Conservation (phyloP, 2,888 invertebrate species). For the Eilema griseolum region DNA sequence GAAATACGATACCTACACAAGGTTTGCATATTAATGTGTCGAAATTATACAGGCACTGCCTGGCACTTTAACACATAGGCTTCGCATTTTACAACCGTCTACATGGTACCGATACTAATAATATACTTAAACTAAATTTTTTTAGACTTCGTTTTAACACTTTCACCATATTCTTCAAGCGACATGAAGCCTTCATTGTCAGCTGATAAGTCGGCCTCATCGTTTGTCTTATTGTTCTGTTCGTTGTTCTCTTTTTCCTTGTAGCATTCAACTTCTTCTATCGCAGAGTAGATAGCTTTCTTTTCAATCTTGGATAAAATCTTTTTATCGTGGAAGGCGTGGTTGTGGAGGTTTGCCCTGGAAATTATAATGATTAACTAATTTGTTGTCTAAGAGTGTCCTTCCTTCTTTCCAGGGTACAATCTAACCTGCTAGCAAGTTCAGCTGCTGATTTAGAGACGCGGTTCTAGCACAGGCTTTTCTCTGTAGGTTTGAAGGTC, state of each 20-base stretch:
- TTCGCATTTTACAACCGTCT: not conserved
- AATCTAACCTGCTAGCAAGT: not conserved
- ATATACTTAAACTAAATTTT: not conserved
- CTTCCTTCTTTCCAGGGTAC: too few species aligned
- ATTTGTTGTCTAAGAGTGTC: not conserved
- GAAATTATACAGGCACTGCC: not conserved
- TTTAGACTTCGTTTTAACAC: slow-evolving; percentile 17
- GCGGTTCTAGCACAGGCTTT: not conserved
- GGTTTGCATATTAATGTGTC: not conserved
- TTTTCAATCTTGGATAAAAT: slow-evolving; percentile 80
- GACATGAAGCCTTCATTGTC: slow-evolving; percentile 38
- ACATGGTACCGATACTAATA: not conserved
- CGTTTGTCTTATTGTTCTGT: slow-evolving; percentile 21
- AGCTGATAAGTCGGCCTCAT: slow-evolving; percentile 33
- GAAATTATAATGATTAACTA: slow-evolving; percentile 8
- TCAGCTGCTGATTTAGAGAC: not conserved
- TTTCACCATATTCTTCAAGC: slow-evolving; percentile 35
- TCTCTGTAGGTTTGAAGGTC: not conserved
- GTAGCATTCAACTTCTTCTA: slow-evolving; percentile 66
- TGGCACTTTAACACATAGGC: not conserved
- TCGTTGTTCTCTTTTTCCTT: slow-evolving; percentile 59
- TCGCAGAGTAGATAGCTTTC: slow-evolving; percentile 75
- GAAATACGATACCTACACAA: not conserved
- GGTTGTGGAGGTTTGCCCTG: slow-evolving; percentile 81
- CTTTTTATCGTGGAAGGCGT: slow-evolving; percentile 82